These are phyloP conservation scores for Cladopsammia gracilis DNA, from an alignment of 64 coral and sea anemone genomes.

Conservation along the genomic window DNA sequence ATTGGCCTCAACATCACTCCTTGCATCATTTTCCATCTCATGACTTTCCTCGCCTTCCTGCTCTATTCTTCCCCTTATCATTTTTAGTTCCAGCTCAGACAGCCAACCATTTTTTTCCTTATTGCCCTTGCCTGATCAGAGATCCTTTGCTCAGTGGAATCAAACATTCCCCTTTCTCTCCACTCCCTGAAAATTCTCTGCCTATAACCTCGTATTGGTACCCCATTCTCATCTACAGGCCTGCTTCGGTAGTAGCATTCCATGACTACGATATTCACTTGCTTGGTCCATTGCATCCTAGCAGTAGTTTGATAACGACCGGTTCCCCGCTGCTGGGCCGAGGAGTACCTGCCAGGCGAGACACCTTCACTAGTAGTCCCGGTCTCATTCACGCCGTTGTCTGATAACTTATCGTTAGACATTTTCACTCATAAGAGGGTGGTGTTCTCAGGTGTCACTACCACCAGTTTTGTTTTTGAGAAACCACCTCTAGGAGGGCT, in stretches of 20 bases:
- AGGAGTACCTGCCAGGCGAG: constrained; percentile 51
- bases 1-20: too few relatives aligned
- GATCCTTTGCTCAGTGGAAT: not conserved
- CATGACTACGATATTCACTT: constrained; percentile 61
- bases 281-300: constrained; percentile 52
- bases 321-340: constrained; percentile 30
- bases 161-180: constrained; percentile 47
- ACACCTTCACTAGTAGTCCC: constrained; percentile 32
- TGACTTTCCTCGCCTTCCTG: too few relatives aligned
- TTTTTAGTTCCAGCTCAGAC: too few relatives aligned
- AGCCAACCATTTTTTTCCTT: too few relatives aligned
- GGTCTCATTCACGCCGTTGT: not conserved
- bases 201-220: too few relatives aligned
- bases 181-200: constrained; percentile 53
- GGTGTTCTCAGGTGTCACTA: too few relatives aligned
- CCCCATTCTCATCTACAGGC: constrained; percentile 54
- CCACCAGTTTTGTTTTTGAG: too few relatives aligned
- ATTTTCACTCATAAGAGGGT: too few relatives aligned
- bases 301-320: constrained; percentile 59
- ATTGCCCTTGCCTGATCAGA: too few relatives aligned
- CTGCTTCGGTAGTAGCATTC: constrained; percentile 63
- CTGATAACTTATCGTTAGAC: not conserved
- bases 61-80: too few relatives aligned
- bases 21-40: too few relatives aligned
- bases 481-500: too few relatives aligned